These are phyloP conservation scores for Exephanes ischioxanthus DNA, from an alignment of 2,888 invertebrate genomes.

Conservation along the genomic window DNA sequence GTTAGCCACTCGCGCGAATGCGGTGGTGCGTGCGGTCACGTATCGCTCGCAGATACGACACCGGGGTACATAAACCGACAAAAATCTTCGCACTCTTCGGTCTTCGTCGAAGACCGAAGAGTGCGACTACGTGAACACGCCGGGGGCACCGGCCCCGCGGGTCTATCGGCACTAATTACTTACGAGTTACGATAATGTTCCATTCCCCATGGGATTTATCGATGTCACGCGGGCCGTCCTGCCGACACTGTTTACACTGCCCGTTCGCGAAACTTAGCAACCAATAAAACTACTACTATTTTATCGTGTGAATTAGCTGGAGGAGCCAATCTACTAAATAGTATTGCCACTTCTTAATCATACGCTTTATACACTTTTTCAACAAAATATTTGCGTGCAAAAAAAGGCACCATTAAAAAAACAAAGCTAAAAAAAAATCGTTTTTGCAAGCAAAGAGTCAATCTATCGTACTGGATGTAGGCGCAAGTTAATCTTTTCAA, in stretches of 20 bases:
- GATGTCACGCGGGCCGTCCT: conserved; percentile 31
- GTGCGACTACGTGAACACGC: background rate
- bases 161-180: conserved; percentile 70
- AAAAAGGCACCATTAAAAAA: background rate
- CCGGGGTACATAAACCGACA: conserved; percentile 70
- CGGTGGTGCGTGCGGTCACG: conserved; percentile 75
- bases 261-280: conserved; percentile 7
- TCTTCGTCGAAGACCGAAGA: conserved; percentile 13
- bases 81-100: conserved; percentile 67
- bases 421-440: too few species aligned
- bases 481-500: background rate
- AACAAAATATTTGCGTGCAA: background rate
- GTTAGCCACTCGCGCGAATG: conserved; percentile 74
- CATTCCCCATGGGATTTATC: conserved; percentile 62
- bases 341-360: background rate
- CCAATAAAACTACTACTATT: conserved; percentile 28
- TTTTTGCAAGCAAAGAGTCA: background rate
- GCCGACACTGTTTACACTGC: conserved; percentile 35
- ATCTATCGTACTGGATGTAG: background rate
- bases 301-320: background rate
- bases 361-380: background rate
- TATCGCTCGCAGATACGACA: conserved; percentile 70
- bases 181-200: conserved; percentile 69
- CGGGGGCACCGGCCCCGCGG: conserved; percentile 28
- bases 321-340: too few species aligned